Evolutionary conservation across 1,140 invertebrate species (phyloP).

Genomic region (Solenopsis fugax): DNA sequence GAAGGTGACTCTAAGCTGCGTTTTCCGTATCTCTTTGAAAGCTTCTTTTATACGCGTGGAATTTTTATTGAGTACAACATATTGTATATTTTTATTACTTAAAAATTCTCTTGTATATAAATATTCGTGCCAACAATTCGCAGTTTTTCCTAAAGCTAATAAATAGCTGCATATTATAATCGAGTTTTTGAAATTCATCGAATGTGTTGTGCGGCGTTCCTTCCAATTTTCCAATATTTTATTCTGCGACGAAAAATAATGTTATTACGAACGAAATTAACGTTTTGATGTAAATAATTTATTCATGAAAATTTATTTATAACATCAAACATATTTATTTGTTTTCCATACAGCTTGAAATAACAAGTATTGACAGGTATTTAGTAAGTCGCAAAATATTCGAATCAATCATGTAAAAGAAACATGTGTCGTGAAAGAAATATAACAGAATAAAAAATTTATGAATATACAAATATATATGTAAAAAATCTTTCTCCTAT

Average conservation of each 20-base stretch:
- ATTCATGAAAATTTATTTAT: slow-evolving; percentile 17
- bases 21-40: slow-evolving; percentile 10
- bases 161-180: not conserved
- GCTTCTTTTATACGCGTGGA: not conserved
- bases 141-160: slow-evolving; percentile 4
- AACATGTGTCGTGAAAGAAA: not conserved
- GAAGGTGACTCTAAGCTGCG: not conserved
- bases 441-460: not conserved
- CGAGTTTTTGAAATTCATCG: slow-evolving; percentile 7
- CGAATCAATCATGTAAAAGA: not conserved
- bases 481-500: not conserved
- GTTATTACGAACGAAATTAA: not conserved
- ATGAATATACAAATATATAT: not conserved
- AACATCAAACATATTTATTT: not conserved
- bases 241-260: not conserved
- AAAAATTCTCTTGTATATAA: not conserved
- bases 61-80: slow-evolving; percentile 17
- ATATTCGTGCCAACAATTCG: not conserved
- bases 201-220: not conserved
- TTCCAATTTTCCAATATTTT: not conserved
- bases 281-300: slow-evolving; percentile 13
- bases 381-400: not conserved
- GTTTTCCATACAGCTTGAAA: not conserved
- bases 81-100: not conserved
- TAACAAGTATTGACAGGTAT: not conserved